Conservation (phyloP, 2,113 vertebrate genomes). For the Elgaria multicarinata region DNA sequence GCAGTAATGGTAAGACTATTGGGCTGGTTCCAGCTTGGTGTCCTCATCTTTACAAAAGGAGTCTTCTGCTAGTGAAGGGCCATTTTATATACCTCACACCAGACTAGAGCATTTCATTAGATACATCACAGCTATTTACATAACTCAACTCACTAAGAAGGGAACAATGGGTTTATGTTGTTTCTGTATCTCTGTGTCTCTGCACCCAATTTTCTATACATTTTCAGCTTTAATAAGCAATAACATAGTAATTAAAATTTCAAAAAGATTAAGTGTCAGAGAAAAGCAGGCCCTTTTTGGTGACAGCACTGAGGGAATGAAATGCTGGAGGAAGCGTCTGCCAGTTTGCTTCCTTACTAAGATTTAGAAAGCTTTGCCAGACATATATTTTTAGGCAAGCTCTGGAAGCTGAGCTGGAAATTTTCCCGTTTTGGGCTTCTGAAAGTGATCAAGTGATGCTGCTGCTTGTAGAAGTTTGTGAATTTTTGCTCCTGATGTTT, state of each 20-base stretch:
- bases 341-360: not conserved
- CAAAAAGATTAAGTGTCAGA: not conserved
- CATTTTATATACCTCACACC: too few species aligned
- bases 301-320: not conserved
- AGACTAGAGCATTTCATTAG: not conserved
- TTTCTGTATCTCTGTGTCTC: not conserved
- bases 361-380: not conserved
- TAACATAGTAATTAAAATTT: not conserved
- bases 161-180: not conserved
- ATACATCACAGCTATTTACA: not conserved
- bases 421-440: not conserved
- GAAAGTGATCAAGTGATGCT: not conserved
- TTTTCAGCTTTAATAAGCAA: not conserved
- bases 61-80: too few species aligned
- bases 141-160: not conserved
- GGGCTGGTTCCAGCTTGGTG: not conserved
- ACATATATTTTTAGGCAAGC: slow-evolving; percentile 2
- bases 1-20: not conserved
- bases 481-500: not conserved
- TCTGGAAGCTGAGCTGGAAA: not conserved
- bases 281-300: not conserved
- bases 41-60: not conserved
- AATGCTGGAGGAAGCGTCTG: not conserved
- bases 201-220: not conserved
- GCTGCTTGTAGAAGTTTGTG: not conserved